These are phyloP conservation scores for Calameuta filiformis DNA, from an alignment of 2,888 invertebrate species.

Conservation along the genomic window DNA sequence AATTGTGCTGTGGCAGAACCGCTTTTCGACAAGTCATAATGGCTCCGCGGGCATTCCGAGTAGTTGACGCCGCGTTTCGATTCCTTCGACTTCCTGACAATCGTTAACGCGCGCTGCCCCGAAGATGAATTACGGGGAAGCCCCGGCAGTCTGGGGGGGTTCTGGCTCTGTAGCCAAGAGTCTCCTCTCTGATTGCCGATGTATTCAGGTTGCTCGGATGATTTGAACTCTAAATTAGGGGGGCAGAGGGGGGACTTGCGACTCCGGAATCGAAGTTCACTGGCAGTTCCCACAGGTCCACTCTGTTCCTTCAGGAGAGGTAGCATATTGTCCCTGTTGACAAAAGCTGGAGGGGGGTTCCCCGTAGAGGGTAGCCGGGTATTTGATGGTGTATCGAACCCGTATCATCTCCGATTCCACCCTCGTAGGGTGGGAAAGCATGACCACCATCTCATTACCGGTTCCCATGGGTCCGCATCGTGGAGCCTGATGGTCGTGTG, in stretches of 20 bases:
- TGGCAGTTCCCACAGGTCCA: slow-evolving; percentile 61
- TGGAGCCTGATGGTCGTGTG: slow-evolving; percentile 36
- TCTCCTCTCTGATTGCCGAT: not conserved
- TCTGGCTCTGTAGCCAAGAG: not conserved
- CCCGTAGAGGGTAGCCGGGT: slow-evolving; percentile 33
- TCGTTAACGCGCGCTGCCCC: not conserved
- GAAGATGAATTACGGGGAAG: not conserved
- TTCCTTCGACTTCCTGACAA: slow-evolving; percentile 12
- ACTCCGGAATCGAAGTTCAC: not conserved
- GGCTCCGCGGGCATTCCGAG: slow-evolving; percentile 38
- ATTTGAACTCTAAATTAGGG: not conserved
- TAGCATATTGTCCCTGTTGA: slow-evolving; percentile 66
- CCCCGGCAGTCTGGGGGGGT: not conserved
- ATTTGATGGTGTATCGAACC: slow-evolving; percentile 3
- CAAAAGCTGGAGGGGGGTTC: slow-evolving; percentile 60
- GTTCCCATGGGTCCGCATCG: slow-evolving; percentile 62
- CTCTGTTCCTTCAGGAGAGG: slow-evolving; percentile 39
- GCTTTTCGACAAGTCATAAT: slow-evolving; percentile 49
- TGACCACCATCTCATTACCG: slow-evolving; percentile 65
- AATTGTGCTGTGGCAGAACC: slow-evolving; percentile 41
- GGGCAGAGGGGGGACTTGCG: not conserved
- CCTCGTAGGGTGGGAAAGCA: slow-evolving; percentile 55
- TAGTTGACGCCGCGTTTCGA: slow-evolving; percentile 33
- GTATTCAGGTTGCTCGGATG: not conserved
- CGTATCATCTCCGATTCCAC: slow-evolving; percentile 11